Percentiles rank a stretch among this genome's conserved stretches.
Conservation (phyloP, 2,113 vertebrate species). For the Panthera uncia region DNA sequence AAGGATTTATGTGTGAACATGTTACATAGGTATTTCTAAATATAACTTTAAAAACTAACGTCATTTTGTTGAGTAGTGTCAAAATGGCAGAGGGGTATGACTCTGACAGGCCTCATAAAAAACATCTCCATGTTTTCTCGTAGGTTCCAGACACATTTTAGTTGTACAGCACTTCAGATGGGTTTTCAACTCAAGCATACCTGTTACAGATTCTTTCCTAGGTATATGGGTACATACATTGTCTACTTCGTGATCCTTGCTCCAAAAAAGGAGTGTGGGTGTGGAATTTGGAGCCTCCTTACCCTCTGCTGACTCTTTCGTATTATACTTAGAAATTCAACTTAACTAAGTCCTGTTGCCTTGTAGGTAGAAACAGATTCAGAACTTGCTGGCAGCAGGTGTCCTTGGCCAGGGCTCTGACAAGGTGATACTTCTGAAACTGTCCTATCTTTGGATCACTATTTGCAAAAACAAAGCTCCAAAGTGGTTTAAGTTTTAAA, state of each 20-base stretch:
- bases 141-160: not conserved
- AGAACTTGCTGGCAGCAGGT: not conserved
- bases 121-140: not conserved
- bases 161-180: not conserved
- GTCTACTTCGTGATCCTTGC: not conserved
- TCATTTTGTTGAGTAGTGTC: not conserved
- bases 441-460: not conserved
- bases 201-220: not conserved
- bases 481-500: slow-evolving; percentile 39
- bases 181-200: not conserved
- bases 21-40: not conserved
- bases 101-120: not conserved
- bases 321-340: not conserved
- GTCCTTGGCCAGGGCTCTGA: not conserved
- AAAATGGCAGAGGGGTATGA: not conserved
- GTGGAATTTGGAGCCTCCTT: not conserved
- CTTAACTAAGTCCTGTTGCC: not conserved
- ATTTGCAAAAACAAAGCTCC: slow-evolving; percentile 14
- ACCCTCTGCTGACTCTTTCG: not conserved
- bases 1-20: not conserved
- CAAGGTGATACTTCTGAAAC: not conserved
- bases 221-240: not conserved
- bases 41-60: not conserved
- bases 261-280: not conserved
- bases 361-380: not conserved